phyloP scores from a whole-genome alignment of 2,113 vertebrate species.

The Engraulis encrasicolus region DNA sequence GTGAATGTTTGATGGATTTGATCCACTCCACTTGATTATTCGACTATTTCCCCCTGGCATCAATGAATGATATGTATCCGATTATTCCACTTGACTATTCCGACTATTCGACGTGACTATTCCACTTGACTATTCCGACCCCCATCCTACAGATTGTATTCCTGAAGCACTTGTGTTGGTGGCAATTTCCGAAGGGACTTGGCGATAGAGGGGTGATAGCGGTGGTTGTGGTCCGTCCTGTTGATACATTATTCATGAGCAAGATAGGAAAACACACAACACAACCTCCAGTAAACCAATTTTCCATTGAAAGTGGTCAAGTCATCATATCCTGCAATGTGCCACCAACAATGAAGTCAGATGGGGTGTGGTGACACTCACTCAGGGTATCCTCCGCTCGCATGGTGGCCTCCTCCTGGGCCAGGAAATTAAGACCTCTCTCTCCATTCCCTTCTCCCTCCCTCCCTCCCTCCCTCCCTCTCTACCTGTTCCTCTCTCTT shows the following conservation, averaged over 20 bases:
- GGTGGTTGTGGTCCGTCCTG: no score
- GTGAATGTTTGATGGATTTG: neutral
- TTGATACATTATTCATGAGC: neutral
- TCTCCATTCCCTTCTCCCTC: neutral
- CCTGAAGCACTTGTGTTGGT: neutral
- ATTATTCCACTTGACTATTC: no score
- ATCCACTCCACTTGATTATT: neutral
- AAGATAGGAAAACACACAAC: neutral
- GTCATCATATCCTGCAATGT: neutral
- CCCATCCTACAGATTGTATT: neutral
- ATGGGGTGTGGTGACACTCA: neutral
- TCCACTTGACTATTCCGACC: no score
- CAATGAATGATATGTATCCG: no score
- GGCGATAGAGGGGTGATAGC: no score
- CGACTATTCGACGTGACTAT: no score
- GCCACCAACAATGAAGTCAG: neutral
- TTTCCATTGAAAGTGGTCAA: neutral
- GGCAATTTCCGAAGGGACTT: conserved; percentile 5
- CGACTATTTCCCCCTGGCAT: no score
- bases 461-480: no score
- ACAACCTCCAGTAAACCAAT: no score
- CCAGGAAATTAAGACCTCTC: neutral
- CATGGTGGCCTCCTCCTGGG: neutral
- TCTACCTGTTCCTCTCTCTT: no score
- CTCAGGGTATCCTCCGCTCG: neutral